These are phyloP conservation scores for Fukomys damarensis DNA, from an alignment of 2,113 vertebrate species.

Conservation along the genomic window DNA sequence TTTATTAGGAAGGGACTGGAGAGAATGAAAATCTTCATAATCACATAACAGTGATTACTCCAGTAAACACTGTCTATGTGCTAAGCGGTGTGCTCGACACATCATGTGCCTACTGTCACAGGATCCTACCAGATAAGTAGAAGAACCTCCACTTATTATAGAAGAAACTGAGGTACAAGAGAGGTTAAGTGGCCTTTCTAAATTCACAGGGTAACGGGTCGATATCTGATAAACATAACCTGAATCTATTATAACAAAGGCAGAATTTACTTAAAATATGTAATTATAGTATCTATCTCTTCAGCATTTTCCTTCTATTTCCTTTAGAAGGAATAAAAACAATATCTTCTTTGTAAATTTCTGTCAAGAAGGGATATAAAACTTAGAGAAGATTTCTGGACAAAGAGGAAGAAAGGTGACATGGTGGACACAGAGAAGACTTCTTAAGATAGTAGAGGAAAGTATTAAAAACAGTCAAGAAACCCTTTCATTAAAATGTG, in stretches of 20 bases:
- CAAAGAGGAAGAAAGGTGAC: background rate
- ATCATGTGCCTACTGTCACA: background rate
- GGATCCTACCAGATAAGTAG: background rate
- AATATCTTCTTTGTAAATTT: slow-evolving; percentile 40
- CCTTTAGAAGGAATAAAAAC: slow-evolving; percentile 17
- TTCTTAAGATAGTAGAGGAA: background rate
- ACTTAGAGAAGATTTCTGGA: background rate
- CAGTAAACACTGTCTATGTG: background rate
- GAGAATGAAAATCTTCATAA: slow-evolving; percentile 10
- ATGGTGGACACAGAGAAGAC: background rate
- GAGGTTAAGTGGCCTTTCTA: background rate
- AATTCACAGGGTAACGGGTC: background rate
- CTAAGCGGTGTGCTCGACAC: background rate
- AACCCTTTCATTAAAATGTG: slow-evolving; percentile 44
- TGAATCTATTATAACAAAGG: slow-evolving; percentile 35
- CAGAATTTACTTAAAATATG: slow-evolving; percentile 20
- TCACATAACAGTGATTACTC: background rate
- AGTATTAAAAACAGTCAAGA: background rate
- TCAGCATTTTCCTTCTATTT: slow-evolving; percentile 12
- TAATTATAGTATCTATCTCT: slow-evolving; percentile 9
- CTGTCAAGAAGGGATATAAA: slow-evolving; percentile 16
- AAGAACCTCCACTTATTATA: background rate
- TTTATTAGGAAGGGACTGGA: background rate
- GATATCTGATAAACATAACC: background rate
- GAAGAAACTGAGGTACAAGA: background rate